Evolutionary conservation across 2,888 invertebrate species (phyloP).

Genomic region (Microdon myrmicae): DNA sequence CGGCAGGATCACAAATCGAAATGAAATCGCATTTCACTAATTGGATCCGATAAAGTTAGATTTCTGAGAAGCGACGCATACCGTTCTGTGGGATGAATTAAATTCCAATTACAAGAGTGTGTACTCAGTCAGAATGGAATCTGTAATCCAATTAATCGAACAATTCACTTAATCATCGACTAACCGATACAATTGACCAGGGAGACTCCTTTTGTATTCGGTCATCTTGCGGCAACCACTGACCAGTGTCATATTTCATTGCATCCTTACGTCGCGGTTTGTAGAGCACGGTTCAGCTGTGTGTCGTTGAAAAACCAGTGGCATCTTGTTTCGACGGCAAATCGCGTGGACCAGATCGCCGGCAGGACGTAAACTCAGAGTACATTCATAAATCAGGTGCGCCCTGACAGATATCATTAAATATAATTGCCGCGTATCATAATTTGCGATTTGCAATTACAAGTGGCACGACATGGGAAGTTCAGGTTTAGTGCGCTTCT

Average conservation of each 20-base stretch:
- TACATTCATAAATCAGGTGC: constrained; percentile 44
- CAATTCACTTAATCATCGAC: constrained; percentile 50
- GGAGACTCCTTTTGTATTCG: constrained; percentile 1
- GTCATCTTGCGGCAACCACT: constrained; percentile 1
- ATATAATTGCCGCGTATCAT: constrained; percentile 52
- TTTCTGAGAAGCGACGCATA: constrained; percentile 14
- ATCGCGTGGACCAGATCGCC: constrained; percentile 33
- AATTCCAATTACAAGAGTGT: constrained; percentile 48
- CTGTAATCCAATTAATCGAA: constrained; percentile 53
- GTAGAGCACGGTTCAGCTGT: constrained; percentile 10
- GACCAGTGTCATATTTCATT: constrained; percentile 43
- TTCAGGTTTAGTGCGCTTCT: constrained; percentile 21
- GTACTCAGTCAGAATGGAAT: constrained; percentile 35
- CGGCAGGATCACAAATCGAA: constrained; percentile 35
- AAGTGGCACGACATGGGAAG: constrained; percentile 48
- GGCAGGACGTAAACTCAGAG: constrained; percentile 36
- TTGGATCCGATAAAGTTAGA: constrained; percentile 32
- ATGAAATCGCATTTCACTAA: constrained; percentile 43
- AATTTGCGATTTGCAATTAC: constrained; percentile 52
- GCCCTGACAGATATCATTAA: constrained; percentile 50
- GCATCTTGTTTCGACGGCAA: constrained; percentile 44
- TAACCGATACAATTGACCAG: constrained; percentile 20
- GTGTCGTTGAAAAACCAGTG: constrained; percentile 16
- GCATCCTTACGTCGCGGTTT: constrained; percentile 17
- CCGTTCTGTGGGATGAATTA: constrained; percentile 47